phyloP scores from a whole-genome alignment of 2,113 vertebrate species.

The human (Homo sapiens) region GRCh38 chr2:98778001-98778500 shows the following conservation, averaged over 20 bases:
- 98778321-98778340: background rate
- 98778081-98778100: slow-evolving; percentile 17
- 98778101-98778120: background rate
- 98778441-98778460: slow-evolving; percentile 20
- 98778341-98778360: background rate
- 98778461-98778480: background rate
- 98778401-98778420: background rate
- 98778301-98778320: slow-evolving; percentile 63
- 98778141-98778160: slow-evolving; percentile 44
- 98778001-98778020: background rate
- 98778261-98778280: slow-evolving; percentile 68
- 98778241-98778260: slow-evolving; percentile 32
- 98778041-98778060: slow-evolving; percentile 14
- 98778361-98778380: slow-evolving; percentile 43
- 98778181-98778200: slow-evolving; percentile 54
- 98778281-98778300: slow-evolving; percentile 45
- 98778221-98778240: slow-evolving; percentile 30
- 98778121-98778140: slow-evolving; percentile 4
- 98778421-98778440: background rate
- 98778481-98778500: too few species aligned
- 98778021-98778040: slow-evolving; percentile 50
- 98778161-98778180: slow-evolving; percentile 16
- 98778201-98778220: slow-evolving; percentile 34
- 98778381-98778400: slow-evolving; percentile 17
- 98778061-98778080: slow-evolving; percentile 54